These are phyloP conservation scores for Bicyclus anynana DNA, from an alignment of 1,140 invertebrate genomes.

Conservation along the genomic window DNA sequence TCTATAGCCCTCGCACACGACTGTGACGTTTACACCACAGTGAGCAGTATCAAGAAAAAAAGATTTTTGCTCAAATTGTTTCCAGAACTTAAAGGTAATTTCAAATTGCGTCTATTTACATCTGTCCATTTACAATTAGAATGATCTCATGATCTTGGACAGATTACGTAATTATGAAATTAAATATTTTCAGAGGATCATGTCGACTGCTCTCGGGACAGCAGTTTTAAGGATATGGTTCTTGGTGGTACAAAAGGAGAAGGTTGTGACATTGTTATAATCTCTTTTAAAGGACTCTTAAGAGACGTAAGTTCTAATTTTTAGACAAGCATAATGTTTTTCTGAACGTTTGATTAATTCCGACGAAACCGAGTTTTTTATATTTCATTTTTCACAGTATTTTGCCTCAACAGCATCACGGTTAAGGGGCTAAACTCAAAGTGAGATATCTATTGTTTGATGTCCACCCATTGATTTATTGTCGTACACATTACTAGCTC, in stretches of 20 bases:
- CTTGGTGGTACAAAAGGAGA: conserved; percentile 48
- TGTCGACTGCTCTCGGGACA: conserved; percentile 68
- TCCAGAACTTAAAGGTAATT: conserved; percentile 63
- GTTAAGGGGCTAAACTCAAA: no score
- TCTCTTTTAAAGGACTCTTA: conserved; percentile 24
- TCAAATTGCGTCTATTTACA: no score
- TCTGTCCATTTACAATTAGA: no score
- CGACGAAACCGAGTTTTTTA: no score
- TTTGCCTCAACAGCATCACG: no score
- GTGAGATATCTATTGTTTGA: no score
- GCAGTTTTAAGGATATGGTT: conserved; percentile 61
- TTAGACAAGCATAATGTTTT: background rate
- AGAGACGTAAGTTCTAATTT: conserved; percentile 32
- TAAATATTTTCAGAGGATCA: conserved; percentile 37
- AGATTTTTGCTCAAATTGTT: conserved; percentile 73
- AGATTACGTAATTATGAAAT: no score
- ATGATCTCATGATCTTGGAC: no score
- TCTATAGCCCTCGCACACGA: conserved; percentile 79
- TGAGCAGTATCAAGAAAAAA: conserved; percentile 75
- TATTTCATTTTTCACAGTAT: no score
- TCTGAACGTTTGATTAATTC: no score
- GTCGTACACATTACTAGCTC: no score
- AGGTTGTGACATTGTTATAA: conserved; percentile 78
- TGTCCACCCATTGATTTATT: no score
- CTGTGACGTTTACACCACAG: conserved; percentile 81